Percentiles rank a stretch among this genome's conserved stretches.
Conservation (phyloP, 2,797 vertebrate genomes). For the Pterois miles region DNA sequence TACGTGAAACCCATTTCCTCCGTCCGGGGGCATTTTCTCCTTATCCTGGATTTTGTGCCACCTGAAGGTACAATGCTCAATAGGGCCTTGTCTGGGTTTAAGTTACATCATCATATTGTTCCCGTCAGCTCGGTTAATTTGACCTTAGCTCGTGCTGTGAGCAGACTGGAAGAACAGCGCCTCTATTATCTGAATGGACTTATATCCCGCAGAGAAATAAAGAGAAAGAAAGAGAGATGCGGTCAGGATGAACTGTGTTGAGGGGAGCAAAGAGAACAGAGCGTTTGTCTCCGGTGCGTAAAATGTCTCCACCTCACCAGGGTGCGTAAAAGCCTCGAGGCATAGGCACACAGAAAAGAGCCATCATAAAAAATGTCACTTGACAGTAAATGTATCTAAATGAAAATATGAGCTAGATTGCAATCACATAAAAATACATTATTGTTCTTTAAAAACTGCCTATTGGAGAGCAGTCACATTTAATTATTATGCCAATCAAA, state of each 20-base stretch:
- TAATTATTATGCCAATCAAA: not conserved
- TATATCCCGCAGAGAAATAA: slow-evolving; percentile 53
- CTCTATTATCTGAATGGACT: slow-evolving; percentile 47
- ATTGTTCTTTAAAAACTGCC: not conserved
- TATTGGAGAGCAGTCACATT: not conserved
- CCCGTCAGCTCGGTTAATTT: slow-evolving; percentile 52
- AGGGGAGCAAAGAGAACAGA: slow-evolving; percentile 31
- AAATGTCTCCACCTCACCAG: slow-evolving; percentile 23
- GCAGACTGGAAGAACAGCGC: slow-evolving; percentile 59
- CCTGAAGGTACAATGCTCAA: slow-evolving; percentile 20
- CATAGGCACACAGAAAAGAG: not conserved
- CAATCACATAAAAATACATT: not conserved
- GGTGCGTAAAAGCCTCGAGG: slow-evolving; percentile 48
- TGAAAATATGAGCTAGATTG: not conserved
- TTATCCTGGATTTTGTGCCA: slow-evolving; percentile 16
- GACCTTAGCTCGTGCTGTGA: slow-evolving; percentile 51
- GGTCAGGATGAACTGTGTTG: slow-evolving; percentile 38
- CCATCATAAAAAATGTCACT: not conserved
- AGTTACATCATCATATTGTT: slow-evolving; percentile 54
- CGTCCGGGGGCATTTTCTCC: too few species aligned
- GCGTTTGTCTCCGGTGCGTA: slow-evolving; percentile 37
- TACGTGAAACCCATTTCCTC: slow-evolving; percentile 4
- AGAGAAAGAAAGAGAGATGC: not conserved
- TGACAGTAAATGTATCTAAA: not conserved
- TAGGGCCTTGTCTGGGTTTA: slow-evolving; percentile 11